Percentiles rank a stretch among this genome's conserved stretches.
phyloP scores from a whole-genome alignment of 2,797 vertebrate species.

The Tokudaia muenninki region DNA sequence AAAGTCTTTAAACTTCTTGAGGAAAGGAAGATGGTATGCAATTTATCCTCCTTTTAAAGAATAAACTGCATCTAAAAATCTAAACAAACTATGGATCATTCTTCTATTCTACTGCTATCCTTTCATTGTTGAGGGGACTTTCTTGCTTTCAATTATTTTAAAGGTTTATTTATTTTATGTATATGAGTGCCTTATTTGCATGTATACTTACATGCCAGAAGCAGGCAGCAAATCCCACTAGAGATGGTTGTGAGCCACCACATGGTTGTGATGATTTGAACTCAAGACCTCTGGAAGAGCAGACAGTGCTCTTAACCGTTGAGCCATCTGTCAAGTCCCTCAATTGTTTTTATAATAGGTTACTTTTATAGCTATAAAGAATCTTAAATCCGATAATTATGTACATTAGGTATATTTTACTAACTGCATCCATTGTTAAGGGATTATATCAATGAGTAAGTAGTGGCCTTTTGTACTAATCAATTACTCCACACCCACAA shows the following conservation, averaged over 20 bases:
- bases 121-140: not conserved
- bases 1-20: not conserved
- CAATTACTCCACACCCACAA: not conserved
- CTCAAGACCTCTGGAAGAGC: no score
- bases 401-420: not conserved
- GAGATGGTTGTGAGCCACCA: no score
- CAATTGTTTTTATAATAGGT: not conserved
- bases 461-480: not conserved
- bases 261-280: no score
- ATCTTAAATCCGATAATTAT: not conserved
- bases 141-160: not conserved
- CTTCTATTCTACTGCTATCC: not conserved
- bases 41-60: not conserved
- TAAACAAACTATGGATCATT: slow-evolving; percentile 17
- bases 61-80: not conserved
- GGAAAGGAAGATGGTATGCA: not conserved
- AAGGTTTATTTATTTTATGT: no score
- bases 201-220: no score
- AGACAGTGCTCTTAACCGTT: no score
- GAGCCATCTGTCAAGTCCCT: not conserved
- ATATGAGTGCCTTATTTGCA: no score
- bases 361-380: not conserved
- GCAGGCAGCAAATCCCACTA: no score
- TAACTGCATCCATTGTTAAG: not conserved
- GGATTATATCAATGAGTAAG: not conserved